These are phyloP conservation scores for Brachyalestes nurse DNA, from an alignment of 2,797 vertebrate species.

Conservation along the genomic window DNA sequence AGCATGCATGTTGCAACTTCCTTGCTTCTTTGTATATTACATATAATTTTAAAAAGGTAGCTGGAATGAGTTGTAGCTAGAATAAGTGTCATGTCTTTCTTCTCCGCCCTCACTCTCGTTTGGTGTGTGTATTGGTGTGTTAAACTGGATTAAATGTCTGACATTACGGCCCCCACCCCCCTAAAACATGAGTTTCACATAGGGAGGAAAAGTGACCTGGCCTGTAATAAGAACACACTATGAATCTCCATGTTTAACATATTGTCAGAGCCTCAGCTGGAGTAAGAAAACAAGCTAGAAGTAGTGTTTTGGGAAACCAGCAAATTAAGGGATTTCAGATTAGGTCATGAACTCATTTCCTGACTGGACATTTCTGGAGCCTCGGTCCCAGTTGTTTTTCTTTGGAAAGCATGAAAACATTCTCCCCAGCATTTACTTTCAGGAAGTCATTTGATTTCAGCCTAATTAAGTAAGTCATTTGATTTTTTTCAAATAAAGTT, in stretches of 20 bases:
- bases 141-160: background rate
- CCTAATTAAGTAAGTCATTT: too few relatives aligned
- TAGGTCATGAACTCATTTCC: background rate
- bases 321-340: background rate
- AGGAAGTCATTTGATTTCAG: too few relatives aligned
- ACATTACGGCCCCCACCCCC: background rate
- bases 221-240: constrained; percentile 15
- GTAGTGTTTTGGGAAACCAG: background rate
- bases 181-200: background rate
- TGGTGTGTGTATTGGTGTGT: background rate
- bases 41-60: too few relatives aligned
- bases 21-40: too few relatives aligned
- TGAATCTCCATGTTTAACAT: background rate
- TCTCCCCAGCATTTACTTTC: background rate
- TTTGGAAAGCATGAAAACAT: too few relatives aligned
- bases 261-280: background rate
- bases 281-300: background rate
- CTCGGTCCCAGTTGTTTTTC: background rate
- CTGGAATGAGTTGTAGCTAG: background rate
- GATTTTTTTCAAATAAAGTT: background rate
- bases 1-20: too few relatives aligned
- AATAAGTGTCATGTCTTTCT: background rate
- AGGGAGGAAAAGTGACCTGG: background rate
- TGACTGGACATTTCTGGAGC: background rate
- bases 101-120: background rate